A percentile compares a stretch with the other conserved stretches of the same genome.
Conservation (phyloP, 2,888 invertebrate genomes). For the Spodoptera exigua region DNA sequence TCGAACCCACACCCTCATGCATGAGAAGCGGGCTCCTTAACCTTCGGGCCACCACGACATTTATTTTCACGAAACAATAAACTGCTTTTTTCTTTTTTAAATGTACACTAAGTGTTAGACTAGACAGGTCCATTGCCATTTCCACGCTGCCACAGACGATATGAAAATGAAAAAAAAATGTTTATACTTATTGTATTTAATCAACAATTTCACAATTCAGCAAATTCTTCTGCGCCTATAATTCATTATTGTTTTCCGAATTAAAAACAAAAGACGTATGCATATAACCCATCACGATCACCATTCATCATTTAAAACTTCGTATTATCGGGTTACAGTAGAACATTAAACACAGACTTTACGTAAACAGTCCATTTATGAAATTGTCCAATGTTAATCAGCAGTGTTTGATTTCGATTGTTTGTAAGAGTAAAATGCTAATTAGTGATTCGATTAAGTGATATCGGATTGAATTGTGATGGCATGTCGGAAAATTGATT, state of each 20-base stretch:
- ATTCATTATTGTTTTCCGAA: neutral
- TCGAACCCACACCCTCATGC: no score
- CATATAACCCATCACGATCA: neutral
- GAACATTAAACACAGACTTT: constrained; percentile 61
- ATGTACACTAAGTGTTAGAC: no score
- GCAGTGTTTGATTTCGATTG: constrained; percentile 58
- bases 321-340: constrained; percentile 18
- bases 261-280: neutral
- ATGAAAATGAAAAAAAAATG: no score
- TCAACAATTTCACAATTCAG: no score
- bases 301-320: neutral
- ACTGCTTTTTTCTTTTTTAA: no score
- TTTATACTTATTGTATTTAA: no score
- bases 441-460: constrained; percentile 72
- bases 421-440: constrained; percentile 64
- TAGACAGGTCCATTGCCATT: no score
- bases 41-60: no score
- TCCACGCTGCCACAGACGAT: no score
- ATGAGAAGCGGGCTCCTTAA: no score
- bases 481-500: constrained; percentile 39
- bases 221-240: no score
- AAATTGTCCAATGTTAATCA: constrained; percentile 67
- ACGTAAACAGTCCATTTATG: constrained; percentile 66
- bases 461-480: constrained; percentile 61
- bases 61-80: no score